Base-by-base conservation (phyloP, 2,797 vertebrate genomes). In the Phaenicophaeus curvirostris region DNA sequence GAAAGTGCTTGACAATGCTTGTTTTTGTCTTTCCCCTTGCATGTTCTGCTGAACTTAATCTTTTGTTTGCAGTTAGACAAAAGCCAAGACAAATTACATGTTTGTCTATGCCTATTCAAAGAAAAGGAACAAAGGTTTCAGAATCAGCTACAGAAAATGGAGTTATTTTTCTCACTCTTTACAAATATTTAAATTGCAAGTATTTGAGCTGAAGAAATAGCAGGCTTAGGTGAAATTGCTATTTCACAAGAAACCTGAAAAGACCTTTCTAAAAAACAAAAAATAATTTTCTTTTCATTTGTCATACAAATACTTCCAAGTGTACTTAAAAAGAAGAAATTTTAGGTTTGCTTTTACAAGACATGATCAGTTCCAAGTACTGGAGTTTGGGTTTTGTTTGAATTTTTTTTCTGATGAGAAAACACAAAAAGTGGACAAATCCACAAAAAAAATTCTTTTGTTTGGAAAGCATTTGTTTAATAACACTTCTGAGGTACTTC, bases 41-140 rank as follows among this genome's bases (percentile, higher is more conserved):
- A 71, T 55, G 71, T 81, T 94, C 76, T 86, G 59, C 54, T 84
- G 82, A 81, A 92, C 87, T 79, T 91, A 86, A 78, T 86, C 73
- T 93, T 85, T 87, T 94, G 57, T 90, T 93, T 94, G 78, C 69
- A 65, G 54, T 87, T 72, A 90, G 79, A 94, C 73, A 91, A 95
- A 95, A 96, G 59, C 8, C 76, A 95, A 91, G 87, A 68, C 51
- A 95, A 91, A 95, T 94, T 91, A 80, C 28, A 86, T 87, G 85
- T 95, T 94, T 94, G 79, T 62, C 59, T 81, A 66, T 8, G 58
- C 58, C 19, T 80, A 55, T 59, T 89, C 68, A 86, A 71, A 81
- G 79, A 78, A 90, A 63, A 39, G 10, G 62, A 94, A 87, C 57
- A 91, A 87, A 91, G 66, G 61, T 94, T 96, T 93, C 72, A 62